These are phyloP conservation scores for Botia kubotai DNA, from an alignment of 2,797 vertebrate genomes.

Conservation along the genomic window DNA sequence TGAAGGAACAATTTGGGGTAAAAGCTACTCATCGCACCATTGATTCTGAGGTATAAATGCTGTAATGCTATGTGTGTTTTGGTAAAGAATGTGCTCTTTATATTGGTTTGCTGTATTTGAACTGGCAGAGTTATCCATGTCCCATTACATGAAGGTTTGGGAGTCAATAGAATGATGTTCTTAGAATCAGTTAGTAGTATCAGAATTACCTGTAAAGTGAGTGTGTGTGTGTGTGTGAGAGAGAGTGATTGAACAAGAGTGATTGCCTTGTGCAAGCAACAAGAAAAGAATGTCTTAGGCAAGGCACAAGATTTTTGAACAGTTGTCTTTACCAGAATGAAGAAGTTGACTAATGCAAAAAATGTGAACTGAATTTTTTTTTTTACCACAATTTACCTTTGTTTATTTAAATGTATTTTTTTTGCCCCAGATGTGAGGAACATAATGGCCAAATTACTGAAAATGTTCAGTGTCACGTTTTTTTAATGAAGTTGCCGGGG, in stretches of 20 bases:
- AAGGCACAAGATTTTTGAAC: slow-evolving; percentile 36
- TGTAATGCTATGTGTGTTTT: neutral
- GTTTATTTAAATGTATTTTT: neutral
- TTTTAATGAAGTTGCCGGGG: slow-evolving; percentile 42
- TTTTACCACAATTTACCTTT: slow-evolving; percentile 20
- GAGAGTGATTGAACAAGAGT: neutral
- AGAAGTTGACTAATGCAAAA: slow-evolving; percentile 43
- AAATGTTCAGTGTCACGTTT: slow-evolving; percentile 52
- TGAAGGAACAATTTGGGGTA: neutral
- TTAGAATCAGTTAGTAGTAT: neutral
- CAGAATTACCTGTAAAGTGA: neutral
- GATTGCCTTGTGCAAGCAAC: neutral
- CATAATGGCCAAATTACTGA: slow-evolving; percentile 50
- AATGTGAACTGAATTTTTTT: slow-evolving; percentile 41
- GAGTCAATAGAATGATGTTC: neutral
- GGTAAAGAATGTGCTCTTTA: neutral
- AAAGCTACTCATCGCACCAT: neutral
- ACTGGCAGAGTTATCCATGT: neutral
- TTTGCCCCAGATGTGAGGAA: slow-evolving; percentile 2
- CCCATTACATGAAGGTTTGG: slow-evolving; percentile 4
- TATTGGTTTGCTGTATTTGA: slow-evolving; percentile 15
- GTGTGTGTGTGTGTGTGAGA: neutral
- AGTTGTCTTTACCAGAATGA: slow-evolving; percentile 16
- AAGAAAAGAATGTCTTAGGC: slow-evolving; percentile 26
- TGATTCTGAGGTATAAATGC: slow-evolving; percentile 6